A percentile compares a stretch with the other conserved stretches of the same genome.
phyloP scores from a whole-genome alignment of 2,113 vertebrate species.

The Gallinago jamesoni region DNA sequence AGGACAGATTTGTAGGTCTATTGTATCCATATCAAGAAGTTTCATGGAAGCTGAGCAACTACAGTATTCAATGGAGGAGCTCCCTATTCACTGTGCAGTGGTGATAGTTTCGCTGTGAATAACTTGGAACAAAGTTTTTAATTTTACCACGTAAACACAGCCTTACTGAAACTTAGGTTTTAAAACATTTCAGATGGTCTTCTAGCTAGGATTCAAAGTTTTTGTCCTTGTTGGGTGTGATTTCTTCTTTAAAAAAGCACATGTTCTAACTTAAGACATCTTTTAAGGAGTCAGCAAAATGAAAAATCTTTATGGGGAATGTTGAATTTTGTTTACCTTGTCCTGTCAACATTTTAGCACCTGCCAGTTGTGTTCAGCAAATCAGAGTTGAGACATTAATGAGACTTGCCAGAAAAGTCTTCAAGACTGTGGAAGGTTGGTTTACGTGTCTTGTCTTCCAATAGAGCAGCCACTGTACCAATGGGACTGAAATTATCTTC shows the following conservation, averaged over 20 bases:
- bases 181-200: not conserved
- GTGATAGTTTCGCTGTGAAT: not conserved
- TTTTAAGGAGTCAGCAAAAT: not conserved
- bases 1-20: not conserved
- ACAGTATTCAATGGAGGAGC: not conserved
- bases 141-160: not conserved
- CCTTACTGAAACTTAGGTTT: not conserved
- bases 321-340: not conserved
- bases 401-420: not conserved
- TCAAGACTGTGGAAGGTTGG: not conserved
- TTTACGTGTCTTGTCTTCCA: not conserved
- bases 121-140: not conserved
- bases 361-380: not conserved
- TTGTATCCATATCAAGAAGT: not conserved
- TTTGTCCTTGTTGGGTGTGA: not conserved
- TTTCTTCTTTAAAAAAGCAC: not conserved
- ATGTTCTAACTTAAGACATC: not conserved
- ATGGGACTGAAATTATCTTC: not conserved
- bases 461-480: not conserved
- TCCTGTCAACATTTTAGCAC: not conserved
- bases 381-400: not conserved
- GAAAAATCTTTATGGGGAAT: not conserved
- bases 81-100: not conserved
- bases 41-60: not conserved
- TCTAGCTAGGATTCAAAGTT: not conserved